Evolutionary conservation across 30 jellyfish, hydroid and myxozoan genomes (phyloP), one percentile per base, ranked within the genome.

Genomic region (Clytia hemisphaerica): DNA sequence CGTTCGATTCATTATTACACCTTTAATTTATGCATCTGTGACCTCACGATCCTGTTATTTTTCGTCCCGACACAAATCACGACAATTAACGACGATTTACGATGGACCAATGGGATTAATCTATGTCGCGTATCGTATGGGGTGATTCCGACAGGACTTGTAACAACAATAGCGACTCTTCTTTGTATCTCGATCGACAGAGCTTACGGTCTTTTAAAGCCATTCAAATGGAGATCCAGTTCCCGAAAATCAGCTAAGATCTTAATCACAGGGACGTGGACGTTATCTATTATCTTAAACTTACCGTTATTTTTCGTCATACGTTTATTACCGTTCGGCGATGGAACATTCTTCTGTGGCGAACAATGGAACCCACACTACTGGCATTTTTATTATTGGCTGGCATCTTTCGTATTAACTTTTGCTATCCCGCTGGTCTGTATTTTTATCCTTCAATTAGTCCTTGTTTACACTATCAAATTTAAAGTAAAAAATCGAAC

Each of bases 1-100:
- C 81, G 96, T 2, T 79, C 83, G 24, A 74, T 82, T 29, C 94
- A 82, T 44, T 50, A 33, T 27, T 82, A 69, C 63, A 82, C 94
- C 6, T 61, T 82, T 3, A 82, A 82, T 33, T 32, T 82, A 25
- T 89, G 90, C 1, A 32, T 63, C 28, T 67, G 91, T 6, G 94
- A 82, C 51, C 58, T 82, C 21, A 57, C 73, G 4, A 73, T 82
- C 15, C 72, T 82, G 9, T 0, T 82, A 0, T 54, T 82, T 44
- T 82, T 72, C 48, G 71, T 82, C 2, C 94, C 94, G 18, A 79
- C 78, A 4, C 92, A 82, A 33, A 32, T 82, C 1, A 55, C 86
- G 45, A 42, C 26, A 33, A 45, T 58, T 61, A 72, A 82, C 32
- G 58, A 61, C 1, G 53, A 82, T 26, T 42, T 69, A 71, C 28